Conservation (phyloP, 2,888 invertebrate genomes). For the Didymodactylos carnosus region DNA sequence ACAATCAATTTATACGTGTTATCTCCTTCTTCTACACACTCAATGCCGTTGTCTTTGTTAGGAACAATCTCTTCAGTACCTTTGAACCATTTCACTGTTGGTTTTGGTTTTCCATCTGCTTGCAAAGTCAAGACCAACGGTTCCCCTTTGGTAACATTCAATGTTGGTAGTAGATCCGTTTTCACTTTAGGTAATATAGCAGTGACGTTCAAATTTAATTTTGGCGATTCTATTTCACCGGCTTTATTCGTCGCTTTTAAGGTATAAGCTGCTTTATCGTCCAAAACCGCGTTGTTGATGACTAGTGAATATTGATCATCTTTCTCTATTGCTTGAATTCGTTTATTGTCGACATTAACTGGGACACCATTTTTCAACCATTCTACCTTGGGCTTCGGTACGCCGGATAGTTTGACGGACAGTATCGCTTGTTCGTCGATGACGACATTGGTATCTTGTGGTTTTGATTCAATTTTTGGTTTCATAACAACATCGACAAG, state of each 20-base stretch:
- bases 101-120: constrained; percentile 9
- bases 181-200: not conserved
- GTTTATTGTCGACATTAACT: not conserved
- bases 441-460: not conserved
- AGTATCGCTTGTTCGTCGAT: not conserved
- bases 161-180: not conserved
- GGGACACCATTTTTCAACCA: constrained; percentile 6
- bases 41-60: not conserved
- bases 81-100: constrained; percentile 11
- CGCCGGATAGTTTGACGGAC: constrained; percentile 2
- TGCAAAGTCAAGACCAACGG: not conserved
- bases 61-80: not conserved
- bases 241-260: constrained; percentile 14
- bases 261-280: constrained; percentile 12
- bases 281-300: not conserved
- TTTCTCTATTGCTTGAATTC: not conserved
- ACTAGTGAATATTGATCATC: not conserved
- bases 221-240: constrained; percentile 4
- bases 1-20: not conserved
- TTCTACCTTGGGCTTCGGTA: constrained; percentile 5
- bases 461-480: constrained; percentile 5
- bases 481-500: constrained; percentile 3
- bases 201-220: not conserved
- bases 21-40: not conserved
- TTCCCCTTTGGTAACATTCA: constrained; percentile 1